Evolutionary conservation across 2,113 vertebrate species (phyloP).

Genomic region (Apeltes quadracus): DNA sequence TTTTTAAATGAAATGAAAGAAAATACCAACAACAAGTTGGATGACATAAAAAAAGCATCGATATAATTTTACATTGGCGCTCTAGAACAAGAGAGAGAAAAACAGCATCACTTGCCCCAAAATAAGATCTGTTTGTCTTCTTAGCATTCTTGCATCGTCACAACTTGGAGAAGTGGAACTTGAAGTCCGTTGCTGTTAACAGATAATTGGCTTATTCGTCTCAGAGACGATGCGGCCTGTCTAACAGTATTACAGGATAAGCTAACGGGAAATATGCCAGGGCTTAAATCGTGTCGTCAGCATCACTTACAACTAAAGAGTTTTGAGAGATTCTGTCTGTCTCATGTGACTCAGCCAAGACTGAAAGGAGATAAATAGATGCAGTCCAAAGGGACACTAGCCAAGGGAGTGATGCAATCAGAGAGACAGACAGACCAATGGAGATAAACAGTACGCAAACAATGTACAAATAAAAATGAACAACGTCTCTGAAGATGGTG

Average conservation of each 20-base stretch:
- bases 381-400: conserved; percentile 1
- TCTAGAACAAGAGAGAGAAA: neutral
- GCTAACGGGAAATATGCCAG: conserved; percentile 35
- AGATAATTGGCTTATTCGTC: neutral
- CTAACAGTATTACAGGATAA: conserved; percentile 57
- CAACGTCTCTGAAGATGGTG: neutral
- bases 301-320: conserved; percentile 50
- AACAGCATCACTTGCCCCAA: neutral
- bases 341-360: conserved; percentile 5
- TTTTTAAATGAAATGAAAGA: neutral
- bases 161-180: neutral
- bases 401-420: neutral
- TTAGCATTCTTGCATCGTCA: neutral
- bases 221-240: conserved; percentile 19
- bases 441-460: neutral
- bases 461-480: neutral
- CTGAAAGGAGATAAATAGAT: conserved; percentile 25
- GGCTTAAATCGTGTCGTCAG: conserved; percentile 49
- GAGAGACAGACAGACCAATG: neutral
- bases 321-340: conserved; percentile 8
- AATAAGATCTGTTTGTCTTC: neutral
- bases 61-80: neutral
- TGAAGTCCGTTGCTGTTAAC: conserved; percentile 4
- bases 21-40: neutral
- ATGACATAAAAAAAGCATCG: neutral